Conservation (phyloP, 2,797 vertebrate genomes). For the Ceryle rudis region DNA sequence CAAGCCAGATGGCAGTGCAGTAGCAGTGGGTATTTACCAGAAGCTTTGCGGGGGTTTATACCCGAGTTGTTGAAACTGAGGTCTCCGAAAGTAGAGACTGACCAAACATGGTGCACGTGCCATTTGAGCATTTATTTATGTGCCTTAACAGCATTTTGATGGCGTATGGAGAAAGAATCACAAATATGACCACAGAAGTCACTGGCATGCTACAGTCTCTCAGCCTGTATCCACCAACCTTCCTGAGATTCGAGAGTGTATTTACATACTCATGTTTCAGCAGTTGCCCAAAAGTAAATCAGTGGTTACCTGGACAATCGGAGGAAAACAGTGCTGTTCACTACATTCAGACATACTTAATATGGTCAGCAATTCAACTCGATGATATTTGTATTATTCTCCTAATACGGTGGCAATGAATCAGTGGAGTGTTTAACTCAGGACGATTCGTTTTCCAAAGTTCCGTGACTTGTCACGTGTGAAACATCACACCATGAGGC, state of each 20-base stretch:
- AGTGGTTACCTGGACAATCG: not conserved
- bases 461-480: not conserved
- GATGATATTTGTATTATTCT: not conserved
- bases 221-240: not conserved
- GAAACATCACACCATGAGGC: not conserved
- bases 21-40: not conserved
- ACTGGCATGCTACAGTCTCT: not conserved
- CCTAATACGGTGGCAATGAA: not conserved
- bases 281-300: not conserved
- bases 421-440: not conserved
- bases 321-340: not conserved
- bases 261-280: not conserved
- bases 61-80: not conserved
- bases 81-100: not conserved
- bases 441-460: not conserved
- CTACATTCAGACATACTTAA: not conserved
- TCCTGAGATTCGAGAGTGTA: not conserved
- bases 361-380: not conserved
- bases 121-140: accelerated
- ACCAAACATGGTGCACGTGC: not conserved
- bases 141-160: not conserved
- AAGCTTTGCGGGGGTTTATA: not conserved
- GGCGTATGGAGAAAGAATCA: not conserved
- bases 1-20: not conserved
- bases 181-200: not conserved